A percentile compares a stretch with the other conserved stretches of the same genome.
Conservation (phyloP, 2,888 invertebrate species). For the Hydrotaea cyrtoneurina region DNA sequence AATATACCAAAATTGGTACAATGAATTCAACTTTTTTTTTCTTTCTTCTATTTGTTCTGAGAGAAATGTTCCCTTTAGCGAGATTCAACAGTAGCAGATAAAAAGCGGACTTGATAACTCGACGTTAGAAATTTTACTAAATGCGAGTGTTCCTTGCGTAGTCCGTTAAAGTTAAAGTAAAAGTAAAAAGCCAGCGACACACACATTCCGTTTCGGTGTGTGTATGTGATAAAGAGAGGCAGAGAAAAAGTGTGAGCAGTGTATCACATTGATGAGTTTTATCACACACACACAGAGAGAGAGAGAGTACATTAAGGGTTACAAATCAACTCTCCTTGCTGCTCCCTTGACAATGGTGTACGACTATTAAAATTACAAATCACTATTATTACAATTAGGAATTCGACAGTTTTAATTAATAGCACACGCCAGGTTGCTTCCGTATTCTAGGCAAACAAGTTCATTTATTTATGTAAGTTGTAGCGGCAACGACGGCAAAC, state of each 20-base stretch:
- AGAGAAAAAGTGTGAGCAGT: neutral
- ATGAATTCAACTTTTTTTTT: neutral
- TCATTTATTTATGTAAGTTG: neutral
- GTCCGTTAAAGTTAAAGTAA: neutral
- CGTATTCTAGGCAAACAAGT: neutral
- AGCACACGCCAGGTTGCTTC: neutral
- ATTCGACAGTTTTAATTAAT: neutral
- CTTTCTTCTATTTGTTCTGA: neutral
- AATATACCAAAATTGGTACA: neutral
- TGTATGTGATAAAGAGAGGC: neutral
- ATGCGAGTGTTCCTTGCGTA: neutral
- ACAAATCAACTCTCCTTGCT: neutral
- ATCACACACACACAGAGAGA: no score
- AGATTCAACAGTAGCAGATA: neutral
- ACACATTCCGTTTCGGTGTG: neutral
- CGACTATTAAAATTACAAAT: neutral
- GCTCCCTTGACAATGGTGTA: neutral
- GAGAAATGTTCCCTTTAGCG: conserved; percentile 7
- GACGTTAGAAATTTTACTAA: conserved; percentile 29
- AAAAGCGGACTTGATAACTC: conserved; percentile 26
- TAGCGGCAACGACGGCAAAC: neutral
- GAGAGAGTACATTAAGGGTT: neutral
- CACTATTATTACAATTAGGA: neutral
- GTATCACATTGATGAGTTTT: no score
- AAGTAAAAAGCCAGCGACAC: conserved; percentile 17